These are phyloP conservation scores for Corythaixoides concolor DNA, from an alignment of 2,113 vertebrate genomes.

Conservation along the genomic window DNA sequence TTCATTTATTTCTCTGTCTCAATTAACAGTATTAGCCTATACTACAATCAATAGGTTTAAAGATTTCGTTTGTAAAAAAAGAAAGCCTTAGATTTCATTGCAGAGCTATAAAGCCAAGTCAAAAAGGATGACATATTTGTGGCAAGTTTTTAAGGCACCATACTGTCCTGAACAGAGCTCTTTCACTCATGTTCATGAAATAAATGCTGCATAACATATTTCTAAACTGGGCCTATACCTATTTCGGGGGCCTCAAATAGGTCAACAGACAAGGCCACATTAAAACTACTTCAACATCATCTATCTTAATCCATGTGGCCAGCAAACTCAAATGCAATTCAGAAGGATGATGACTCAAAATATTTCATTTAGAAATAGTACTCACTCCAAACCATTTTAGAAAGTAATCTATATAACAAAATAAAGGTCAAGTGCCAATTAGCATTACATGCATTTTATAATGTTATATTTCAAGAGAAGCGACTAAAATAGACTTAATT, in stretches of 20 bases:
- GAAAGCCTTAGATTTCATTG: not conserved
- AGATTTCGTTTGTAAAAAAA: not conserved
- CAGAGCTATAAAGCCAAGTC: not conserved
- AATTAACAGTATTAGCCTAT: not conserved
- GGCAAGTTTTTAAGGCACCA: not conserved
- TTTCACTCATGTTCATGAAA: not conserved
- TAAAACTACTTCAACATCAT: not conserved
- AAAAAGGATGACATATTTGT: not conserved
- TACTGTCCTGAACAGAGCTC: not conserved
- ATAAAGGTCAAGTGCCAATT: conserved; percentile 25
- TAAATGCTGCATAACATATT: not conserved
- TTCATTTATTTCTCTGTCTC: not conserved
- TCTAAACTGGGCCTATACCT: not conserved
- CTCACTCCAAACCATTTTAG: not conserved
- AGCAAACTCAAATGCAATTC: not conserved
- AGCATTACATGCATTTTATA: not conserved
- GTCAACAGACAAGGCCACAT: not conserved
- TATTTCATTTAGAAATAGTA: conserved; percentile 2
- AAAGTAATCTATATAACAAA: conserved; percentile 24
- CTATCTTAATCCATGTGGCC: not conserved
- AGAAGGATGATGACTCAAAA: conserved; percentile 1
- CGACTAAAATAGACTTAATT: not conserved
- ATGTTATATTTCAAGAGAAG: conserved; percentile 6
- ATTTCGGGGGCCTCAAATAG: not conserved
- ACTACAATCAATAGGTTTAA: not conserved